Evolutionary conservation across 2,888 invertebrate genomes (phyloP).

Genomic region (Harpagoxenus sublaevis): DNA sequence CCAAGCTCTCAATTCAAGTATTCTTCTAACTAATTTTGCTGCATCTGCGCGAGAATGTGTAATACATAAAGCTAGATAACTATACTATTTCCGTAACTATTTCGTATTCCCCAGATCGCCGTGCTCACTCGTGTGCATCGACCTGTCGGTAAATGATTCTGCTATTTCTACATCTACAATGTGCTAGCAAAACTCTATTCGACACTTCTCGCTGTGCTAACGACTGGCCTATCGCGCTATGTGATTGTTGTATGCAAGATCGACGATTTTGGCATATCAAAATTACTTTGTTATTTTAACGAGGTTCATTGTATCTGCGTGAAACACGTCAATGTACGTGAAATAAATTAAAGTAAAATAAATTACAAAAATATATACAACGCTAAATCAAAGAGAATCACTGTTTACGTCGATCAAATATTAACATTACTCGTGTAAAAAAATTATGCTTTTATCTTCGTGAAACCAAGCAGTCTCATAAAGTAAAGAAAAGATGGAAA

Average conservation of each 20-base stretch:
- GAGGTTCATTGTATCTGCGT: background rate
- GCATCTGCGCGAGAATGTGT: conserved; percentile 32
- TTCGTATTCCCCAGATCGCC: conserved; percentile 62
- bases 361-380: background rate
- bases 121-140: conserved; percentile 81
- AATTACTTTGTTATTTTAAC: background rate
- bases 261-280: background rate
- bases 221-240: background rate
- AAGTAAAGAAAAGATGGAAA: background rate
- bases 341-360: background rate
- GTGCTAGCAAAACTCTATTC: conserved; percentile 24
- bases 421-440: background rate
- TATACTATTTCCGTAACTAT: conserved; percentile 49
- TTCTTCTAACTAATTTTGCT: conserved; percentile 2
- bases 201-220: conserved; percentile 11
- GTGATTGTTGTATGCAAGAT: background rate
- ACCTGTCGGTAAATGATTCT: conserved; percentile 80
- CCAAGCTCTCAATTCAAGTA: background rate
- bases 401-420: background rate
- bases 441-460: background rate
- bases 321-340: background rate
- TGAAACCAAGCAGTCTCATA: background rate
- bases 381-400: background rate
- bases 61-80: conserved; percentile 27
- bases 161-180: conserved; percentile 54